Conservation (phyloP, 2,888 invertebrate species). For the Apodemia hepburni region DNA sequence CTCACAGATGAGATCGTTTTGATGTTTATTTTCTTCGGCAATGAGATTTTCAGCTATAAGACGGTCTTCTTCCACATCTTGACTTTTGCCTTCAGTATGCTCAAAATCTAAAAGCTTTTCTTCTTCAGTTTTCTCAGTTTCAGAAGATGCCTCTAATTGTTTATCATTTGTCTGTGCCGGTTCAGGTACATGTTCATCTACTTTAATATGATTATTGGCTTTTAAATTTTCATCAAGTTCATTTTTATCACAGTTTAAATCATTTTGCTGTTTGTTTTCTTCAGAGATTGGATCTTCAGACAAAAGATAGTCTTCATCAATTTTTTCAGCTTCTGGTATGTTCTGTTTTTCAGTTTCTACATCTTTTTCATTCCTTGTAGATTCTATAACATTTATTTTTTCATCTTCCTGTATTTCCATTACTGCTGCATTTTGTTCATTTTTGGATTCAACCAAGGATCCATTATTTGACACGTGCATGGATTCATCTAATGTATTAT, state of each 20-base stretch:
- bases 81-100: not conserved
- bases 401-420: conserved; percentile 6
- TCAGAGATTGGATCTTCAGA: conserved; percentile 27
- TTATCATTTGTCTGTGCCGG: not conserved
- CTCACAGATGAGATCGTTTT: not conserved
- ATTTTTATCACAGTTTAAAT: not conserved
- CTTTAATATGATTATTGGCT: conserved; percentile 11
- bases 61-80: conserved; percentile 15
- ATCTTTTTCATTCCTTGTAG: conserved; percentile 30
- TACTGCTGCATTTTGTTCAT: not conserved
- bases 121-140: conserved; percentile 1
- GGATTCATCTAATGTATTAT: conserved; percentile 21
- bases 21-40: conserved; percentile 21
- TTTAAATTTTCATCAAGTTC: conserved; percentile 13
- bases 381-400: conserved; percentile 20
- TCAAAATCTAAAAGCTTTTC: conserved; percentile 12
- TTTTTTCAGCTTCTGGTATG: conserved; percentile 26
- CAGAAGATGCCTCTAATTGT: not conserved
- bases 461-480: conserved; percentile 15
- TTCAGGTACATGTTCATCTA: not conserved
- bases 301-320: conserved; percentile 31
- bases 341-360: conserved; percentile 31
- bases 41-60: conserved; percentile 28
- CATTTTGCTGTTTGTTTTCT: conserved; percentile 19
- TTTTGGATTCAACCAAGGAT: conserved; percentile 18